Percentiles rank a stretch among this genome's conserved stretches.
These are phyloP conservation scores for Gymnothorax javanicus DNA, from an alignment of 2,797 vertebrate genomes.

Conservation along the genomic window DNA sequence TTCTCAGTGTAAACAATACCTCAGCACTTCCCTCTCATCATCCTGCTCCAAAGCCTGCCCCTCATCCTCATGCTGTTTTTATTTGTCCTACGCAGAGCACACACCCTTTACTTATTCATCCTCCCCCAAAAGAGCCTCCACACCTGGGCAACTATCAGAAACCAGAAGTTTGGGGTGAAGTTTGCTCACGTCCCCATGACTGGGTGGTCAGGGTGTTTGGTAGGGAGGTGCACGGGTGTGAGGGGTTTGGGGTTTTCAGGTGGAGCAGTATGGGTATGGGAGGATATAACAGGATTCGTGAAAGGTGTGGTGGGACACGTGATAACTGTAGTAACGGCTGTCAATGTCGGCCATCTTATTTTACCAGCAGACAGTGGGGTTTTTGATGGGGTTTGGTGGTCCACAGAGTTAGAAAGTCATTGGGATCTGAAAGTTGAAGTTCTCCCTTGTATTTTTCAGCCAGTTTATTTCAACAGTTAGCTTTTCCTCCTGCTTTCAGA, in stretches of 20 bases:
- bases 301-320: not conserved
- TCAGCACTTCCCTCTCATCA: conserved; percentile 57
- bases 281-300: not conserved
- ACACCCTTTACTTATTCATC: conserved; percentile 50
- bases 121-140: conserved; percentile 41
- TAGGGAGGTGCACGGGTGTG: not conserved
- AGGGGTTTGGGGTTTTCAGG: not conserved
- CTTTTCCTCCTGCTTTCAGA: too few relatives aligned
- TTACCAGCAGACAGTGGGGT: not conserved
- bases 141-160: not conserved
- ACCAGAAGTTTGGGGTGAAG: conserved; percentile 27
- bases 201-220: not conserved
- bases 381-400: not conserved
- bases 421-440: too few relatives aligned
- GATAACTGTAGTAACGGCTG: too few relatives aligned
- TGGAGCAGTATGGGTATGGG: not conserved
- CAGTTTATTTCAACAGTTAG: too few relatives aligned
- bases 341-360: not conserved
- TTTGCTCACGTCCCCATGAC: conserved; percentile 35
- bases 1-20: conserved; percentile 53
- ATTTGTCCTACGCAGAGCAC: conserved; percentile 50
- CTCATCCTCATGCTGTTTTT: conserved; percentile 45
- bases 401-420: too few relatives aligned
- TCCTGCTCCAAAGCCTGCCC: conserved; percentile 43
- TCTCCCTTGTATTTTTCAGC: too few relatives aligned